Conservation (phyloP, 2,888 invertebrate genomes). For the Microctonus brassicae region DNA sequence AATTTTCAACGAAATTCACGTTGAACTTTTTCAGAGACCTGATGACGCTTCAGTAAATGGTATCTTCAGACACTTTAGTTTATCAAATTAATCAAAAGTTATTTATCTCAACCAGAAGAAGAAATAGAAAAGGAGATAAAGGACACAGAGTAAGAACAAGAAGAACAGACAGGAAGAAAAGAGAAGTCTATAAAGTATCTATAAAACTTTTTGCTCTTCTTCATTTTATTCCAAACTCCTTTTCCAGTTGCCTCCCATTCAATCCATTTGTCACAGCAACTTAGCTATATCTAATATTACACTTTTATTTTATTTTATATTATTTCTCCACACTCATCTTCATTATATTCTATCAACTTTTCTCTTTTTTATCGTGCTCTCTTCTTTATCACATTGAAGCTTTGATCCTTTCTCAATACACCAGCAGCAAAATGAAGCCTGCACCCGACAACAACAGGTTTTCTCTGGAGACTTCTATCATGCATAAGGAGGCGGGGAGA, state of each 20-base stretch:
- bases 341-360: not conserved
- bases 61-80: not conserved
- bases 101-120: not conserved
- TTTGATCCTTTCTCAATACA: not conserved
- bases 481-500: constrained; percentile 42
- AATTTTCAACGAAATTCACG: not conserved
- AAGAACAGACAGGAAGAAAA: not conserved
- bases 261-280: constrained; percentile 3
- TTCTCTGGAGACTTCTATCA: constrained; percentile 30
- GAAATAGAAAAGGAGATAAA: not conserved
- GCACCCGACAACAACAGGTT: constrained; percentile 47
- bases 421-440: constrained; percentile 33
- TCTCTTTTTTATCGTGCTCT: not conserved
- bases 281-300: not conserved
- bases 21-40: not conserved
- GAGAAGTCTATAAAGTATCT: not conserved
- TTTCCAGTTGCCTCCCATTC: not conserved
- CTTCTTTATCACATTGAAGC: not conserved
- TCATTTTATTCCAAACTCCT: not conserved
- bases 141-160: not conserved
- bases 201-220: not conserved
- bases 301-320: not conserved
- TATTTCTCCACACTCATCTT: not conserved
- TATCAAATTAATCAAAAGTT: constrained; percentile 3
- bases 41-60: not conserved